phyloP scores from a whole-genome alignment of 30 jellyfish, hydroid and myxozoan genomes.

The Mastigias papua region DNA sequence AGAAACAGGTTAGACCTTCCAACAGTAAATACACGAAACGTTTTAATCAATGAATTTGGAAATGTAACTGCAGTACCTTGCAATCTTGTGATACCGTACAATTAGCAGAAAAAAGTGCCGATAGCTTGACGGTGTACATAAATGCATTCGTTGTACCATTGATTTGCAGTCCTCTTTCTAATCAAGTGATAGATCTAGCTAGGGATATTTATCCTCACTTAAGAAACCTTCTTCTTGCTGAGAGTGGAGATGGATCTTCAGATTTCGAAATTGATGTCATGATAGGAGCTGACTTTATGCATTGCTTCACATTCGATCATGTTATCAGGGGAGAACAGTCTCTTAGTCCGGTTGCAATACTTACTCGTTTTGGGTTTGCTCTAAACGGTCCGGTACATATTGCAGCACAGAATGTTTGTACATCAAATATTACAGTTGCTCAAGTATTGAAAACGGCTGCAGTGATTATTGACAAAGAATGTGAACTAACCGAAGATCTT shows the following conservation, averaged over 20 bases:
- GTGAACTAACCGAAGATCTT: not conserved
- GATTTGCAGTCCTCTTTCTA: slow-evolving; percentile 49
- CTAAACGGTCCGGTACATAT: slow-evolving; percentile 10
- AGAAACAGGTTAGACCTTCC: no score
- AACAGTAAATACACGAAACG: no score
- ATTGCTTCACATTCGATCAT: not conserved
- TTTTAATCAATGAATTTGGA: no score
- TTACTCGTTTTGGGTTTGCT: not conserved
- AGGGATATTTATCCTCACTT: not conserved
- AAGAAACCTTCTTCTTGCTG: slow-evolving; percentile 31
- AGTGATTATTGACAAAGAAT: not conserved
- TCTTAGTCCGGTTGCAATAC: not conserved
- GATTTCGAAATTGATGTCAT: not conserved
- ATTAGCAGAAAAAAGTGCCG: not conserved
- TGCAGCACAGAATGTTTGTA: not conserved
- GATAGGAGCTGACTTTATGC: not conserved
- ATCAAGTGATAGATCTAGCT: slow-evolving; percentile 22
- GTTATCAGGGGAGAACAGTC: not conserved
- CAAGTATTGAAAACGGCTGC: slow-evolving; percentile 31
- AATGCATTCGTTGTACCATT: slow-evolving; percentile 30
- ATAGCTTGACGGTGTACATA: not conserved
- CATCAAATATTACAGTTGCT: not conserved
- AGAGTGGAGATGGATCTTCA: not conserved
- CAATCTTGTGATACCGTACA: no score
- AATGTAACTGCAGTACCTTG: no score